phyloP scores from a whole-genome alignment of 2,113 vertebrate species.

The Synodontis membranacea region DNA sequence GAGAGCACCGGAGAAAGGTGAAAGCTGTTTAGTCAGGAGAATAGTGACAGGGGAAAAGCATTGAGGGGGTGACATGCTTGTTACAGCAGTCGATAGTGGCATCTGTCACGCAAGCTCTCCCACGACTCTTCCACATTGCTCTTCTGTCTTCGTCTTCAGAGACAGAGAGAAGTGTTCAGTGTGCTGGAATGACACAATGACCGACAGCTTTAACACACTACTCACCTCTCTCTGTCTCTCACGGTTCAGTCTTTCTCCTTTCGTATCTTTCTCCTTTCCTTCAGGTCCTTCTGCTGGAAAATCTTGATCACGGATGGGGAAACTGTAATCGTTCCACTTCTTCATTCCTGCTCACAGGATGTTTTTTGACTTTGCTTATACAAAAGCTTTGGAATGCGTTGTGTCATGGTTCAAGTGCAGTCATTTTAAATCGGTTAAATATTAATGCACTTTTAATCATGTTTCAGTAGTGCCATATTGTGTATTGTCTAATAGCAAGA shows the following conservation, averaged over 20 bases:
- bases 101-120: conserved; percentile 54
- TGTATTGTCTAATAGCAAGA: background rate
- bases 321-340: background rate
- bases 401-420: conserved; percentile 24
- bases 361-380: conserved; percentile 18
- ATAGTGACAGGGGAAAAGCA: conserved; percentile 42
- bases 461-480: background rate
- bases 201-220: conserved; percentile 12
- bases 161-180: conserved; percentile 26
- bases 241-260: background rate
- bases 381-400: conserved; percentile 1
- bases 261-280: conserved; percentile 12
- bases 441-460: conserved; percentile 13
- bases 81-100: conserved; percentile 47
- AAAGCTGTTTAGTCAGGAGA: conserved; percentile 52
- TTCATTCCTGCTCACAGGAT: conserved; percentile 8
- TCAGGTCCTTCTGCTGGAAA: background rate
- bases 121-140: conserved; percentile 39
- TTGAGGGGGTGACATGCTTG: conserved; percentile 49
- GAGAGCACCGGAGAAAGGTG: conserved; percentile 37
- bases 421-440: conserved; percentile 19
- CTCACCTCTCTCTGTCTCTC: conserved; percentile 3
- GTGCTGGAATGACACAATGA: conserved; percentile 20
- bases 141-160: background rate
- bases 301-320: background rate